Percentiles rank a stretch among this genome's conserved stretches.
Conservation (phyloP, 2,113 vertebrate species). For the Corythaeola cristata region DNA sequence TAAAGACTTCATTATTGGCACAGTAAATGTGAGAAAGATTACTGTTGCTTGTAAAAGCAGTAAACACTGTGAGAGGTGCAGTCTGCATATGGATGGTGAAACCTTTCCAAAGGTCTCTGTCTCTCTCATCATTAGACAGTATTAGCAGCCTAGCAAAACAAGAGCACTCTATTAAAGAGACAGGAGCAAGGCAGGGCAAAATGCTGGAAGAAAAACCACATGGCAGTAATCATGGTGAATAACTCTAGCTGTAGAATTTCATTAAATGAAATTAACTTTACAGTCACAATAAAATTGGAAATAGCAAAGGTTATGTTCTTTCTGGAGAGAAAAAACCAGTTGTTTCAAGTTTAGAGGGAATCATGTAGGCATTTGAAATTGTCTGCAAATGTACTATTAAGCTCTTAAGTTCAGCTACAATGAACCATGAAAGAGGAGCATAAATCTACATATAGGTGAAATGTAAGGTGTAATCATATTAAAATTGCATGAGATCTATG, state of each 20-base stretch:
- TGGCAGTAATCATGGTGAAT: constrained; percentile 28
- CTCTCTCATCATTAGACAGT: background rate
- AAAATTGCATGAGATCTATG: background rate
- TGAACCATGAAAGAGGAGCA: constrained; percentile 22
- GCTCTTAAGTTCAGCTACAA: constrained; percentile 7
- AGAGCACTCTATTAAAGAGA: background rate
- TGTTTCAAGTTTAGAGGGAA: background rate
- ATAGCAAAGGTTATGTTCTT: constrained; percentile 50
- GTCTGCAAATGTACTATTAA: constrained; percentile 17
- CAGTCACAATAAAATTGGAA: constrained; percentile 41
- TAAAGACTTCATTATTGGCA: constrained; percentile 37
- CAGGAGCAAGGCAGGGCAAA: constrained; percentile 1
- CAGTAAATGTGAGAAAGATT: constrained; percentile 20
- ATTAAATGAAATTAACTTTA: constrained; percentile 67
- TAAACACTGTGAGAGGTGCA: background rate
- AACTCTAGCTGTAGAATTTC: constrained; percentile 52
- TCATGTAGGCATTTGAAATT: background rate
- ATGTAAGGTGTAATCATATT: background rate
- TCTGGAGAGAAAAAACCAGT: background rate
- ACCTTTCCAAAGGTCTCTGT: background rate
- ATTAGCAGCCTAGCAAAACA: background rate
- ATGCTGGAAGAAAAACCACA: constrained; percentile 15
- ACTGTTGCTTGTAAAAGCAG: constrained; percentile 23
- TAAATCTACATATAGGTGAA: background rate
- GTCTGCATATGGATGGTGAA: background rate